Conservation (phyloP, 2,888 invertebrate species). For the Melitaea athalia region DNA sequence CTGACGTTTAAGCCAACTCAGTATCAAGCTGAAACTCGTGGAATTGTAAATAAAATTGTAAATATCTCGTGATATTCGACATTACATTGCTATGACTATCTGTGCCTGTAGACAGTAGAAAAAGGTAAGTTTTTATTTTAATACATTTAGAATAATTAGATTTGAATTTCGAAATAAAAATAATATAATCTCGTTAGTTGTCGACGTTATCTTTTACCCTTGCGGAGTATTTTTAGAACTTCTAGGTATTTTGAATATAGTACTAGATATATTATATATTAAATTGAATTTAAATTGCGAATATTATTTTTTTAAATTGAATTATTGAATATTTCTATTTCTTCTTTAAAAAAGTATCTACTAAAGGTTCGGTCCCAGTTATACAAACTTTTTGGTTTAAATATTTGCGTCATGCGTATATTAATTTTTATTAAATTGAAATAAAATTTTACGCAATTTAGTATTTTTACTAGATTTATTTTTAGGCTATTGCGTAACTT, state of each 20-base stretch:
- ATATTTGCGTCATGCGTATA: neutral
- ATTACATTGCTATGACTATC: slow-evolving; percentile 6
- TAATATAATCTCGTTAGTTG: slow-evolving; percentile 23
- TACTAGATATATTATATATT: neutral
- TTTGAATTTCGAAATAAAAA: neutral
- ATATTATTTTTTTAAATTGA: neutral
- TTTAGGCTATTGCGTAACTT: too few species aligned
- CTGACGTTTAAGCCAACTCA: slow-evolving; percentile 66
- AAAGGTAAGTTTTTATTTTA: slow-evolving; percentile 8
- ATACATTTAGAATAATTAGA: neutral
- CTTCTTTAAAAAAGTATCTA: neutral
- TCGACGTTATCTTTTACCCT: slow-evolving; percentile 17
- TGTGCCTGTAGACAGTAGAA: slow-evolving; percentile 10
- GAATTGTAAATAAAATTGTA: slow-evolving; percentile 66
- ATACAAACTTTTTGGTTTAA: neutral
- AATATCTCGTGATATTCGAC: slow-evolving; percentile 44
- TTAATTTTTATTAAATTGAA: neutral
- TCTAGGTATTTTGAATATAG: neutral
- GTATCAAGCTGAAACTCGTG: slow-evolving; percentile 57
- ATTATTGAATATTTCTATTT: neutral
- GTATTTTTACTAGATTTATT: too few species aligned
- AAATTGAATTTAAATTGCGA: neutral
- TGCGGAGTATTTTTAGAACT: neutral
- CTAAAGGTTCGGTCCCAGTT: too few species aligned
- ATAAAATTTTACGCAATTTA: too few species aligned